Base-by-base conservation (phyloP, 2,797 vertebrate genomes). In the Chrosomus eos region DNA sequence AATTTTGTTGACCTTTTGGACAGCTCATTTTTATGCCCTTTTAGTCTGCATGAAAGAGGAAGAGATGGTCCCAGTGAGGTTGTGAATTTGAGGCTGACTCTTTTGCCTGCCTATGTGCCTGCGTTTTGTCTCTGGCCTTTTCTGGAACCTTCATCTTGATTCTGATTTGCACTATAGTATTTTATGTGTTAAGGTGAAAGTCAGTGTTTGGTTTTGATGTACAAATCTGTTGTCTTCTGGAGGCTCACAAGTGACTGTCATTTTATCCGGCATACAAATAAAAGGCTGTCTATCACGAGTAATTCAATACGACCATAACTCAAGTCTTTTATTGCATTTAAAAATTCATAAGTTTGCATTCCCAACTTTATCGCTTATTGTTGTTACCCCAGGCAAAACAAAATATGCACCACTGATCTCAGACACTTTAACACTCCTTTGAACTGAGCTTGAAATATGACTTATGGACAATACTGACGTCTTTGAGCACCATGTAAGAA, bases 381-480 rank as follows among this genome's bases (percentile, higher is more conserved):
- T 71, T 79, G 48, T 84, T 51, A 58, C 86, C 48, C 43, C 74
- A 71, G 78, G 85, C 76, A 80, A 86, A 81, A 80, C 81, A 53
- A 77, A 86, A 86, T 87, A 86, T 82, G 79, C 81, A 84, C 76
- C 82, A 80, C 76, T 43, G 80, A 83, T 81, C 81, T 78, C 53
- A 68, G 82, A 89, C 51, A 66, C 73, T 72, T 82, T 33, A 77
- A 68, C 60, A 33, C 48, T 74, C 33, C 40, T 79, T n/a, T 62
- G 60, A 45, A 13, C 62, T 28, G 38, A 74, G 58, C 80, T 68
- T 81, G 80, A 88, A 85, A 88, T 78, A 78, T 82, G 78, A 74
- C 79, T 85, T 77, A 73, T 80, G 43, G 38, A 79, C 75, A 31
- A 80, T 83, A 81, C 62, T 79, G 82, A 85, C 81, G 84, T 80